Base-by-base conservation (phyloP, 2,888 invertebrate species). In the Horisme vitalbata region DNA sequence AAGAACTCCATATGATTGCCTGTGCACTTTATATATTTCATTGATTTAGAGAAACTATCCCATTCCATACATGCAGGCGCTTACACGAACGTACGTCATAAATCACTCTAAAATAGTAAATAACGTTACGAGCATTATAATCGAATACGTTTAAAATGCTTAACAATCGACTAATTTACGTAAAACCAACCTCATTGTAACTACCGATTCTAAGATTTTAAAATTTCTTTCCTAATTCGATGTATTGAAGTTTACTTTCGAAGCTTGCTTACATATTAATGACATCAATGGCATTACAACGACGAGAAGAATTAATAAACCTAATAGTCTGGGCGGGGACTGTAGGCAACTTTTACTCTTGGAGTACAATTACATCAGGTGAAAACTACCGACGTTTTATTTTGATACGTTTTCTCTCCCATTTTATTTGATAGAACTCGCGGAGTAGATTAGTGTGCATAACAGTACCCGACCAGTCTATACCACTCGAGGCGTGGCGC, bases 221-320 rank as follows among this genome's bases (percentile, higher is more conserved):
- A 78, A 71, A 70, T 71, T 73, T 61, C 52, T 24, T 48, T 65
- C 57, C 83, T 85, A 86, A 85, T 87, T 87, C 87, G 87, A 86
- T 87, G 86, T 87, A 83, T 75, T 73, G 68, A 79, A 67, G 76
- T 72, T 74, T 70, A 75, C 70, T 72, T 79, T 69, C 65, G 71
- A 79, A 80, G 77, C 77, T 71, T 71, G 64, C 74, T 74, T 75
- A 78, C 41, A 68, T 62, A 58, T 71, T 62, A 75, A 68, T 71
- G 77, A 79, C 76, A 75, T 68, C 71, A 75, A 80, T 73, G 76
- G 79, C 76, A 78, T 74, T 77, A 79, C 76, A 77, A 83, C 77
- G 74, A 75, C 70, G 63, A 80, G 71, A 79, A 72, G 69, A 73
- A 61, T 75, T 24, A 38, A 27, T 37, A 37, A 15, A 33, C 21